Evolutionary conservation across 2,797 vertebrate species (phyloP).

Genomic region (Siniperca scherzeri): DNA sequence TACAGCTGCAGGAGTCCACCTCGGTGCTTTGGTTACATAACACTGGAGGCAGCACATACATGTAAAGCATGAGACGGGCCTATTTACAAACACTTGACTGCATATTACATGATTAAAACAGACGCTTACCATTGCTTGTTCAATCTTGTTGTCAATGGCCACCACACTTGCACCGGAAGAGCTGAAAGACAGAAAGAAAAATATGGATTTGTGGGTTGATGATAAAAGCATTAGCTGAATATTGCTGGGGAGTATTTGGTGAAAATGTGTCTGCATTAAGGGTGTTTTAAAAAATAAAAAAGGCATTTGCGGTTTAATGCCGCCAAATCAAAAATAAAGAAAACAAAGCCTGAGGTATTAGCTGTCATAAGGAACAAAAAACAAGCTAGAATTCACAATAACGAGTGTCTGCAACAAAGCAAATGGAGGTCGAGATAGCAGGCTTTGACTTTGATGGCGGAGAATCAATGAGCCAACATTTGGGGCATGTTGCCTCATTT

Average conservation of each 20-base stretch:
- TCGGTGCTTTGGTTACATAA: conserved; percentile 67
- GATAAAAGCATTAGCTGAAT: neutral
- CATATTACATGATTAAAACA: neutral
- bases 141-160: conserved; percentile 99
- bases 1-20: neutral
- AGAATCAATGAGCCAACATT: conserved; percentile 42
- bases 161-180: conserved; percentile 96
- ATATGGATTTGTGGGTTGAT: neutral
- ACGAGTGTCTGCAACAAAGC: conserved; percentile 2
- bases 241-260: neutral
- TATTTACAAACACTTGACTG: conserved; percentile 38
- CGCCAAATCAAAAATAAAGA: neutral
- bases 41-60: conserved; percentile 24
- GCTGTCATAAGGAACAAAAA: neutral
- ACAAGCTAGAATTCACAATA: neutral
- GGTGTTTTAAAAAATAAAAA: neutral
- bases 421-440: conserved; percentile 25
- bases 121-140: conserved; percentile 96
- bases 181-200: conserved; percentile 82
- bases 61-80: conserved; percentile 17
- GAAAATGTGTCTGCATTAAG: neutral
- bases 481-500: neutral
- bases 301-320: neutral
- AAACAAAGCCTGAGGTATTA: neutral
- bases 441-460: conserved; percentile 32